Percentiles rank a stretch among this genome's conserved stretches.
phyloP scores from a whole-genome alignment of 2,113 vertebrate genomes.

The Aspiorhynchus laticeps region DNA sequence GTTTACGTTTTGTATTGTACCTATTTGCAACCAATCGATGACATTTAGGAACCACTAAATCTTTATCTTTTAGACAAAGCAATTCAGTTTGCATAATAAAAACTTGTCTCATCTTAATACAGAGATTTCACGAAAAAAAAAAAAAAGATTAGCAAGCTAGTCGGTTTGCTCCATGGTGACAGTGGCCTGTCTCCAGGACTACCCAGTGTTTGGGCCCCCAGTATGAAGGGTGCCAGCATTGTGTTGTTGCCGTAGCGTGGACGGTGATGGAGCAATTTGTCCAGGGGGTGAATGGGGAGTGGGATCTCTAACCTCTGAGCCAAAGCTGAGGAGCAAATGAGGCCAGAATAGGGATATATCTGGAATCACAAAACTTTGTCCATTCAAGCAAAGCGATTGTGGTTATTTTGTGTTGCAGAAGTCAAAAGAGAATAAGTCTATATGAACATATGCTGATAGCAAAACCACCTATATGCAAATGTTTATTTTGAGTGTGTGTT shows the following conservation, averaged over 20 bases:
- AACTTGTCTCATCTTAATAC: not conserved
- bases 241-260: not conserved
- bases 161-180: constrained; percentile 1
- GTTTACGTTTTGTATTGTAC: not conserved
- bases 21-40: not conserved
- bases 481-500: constrained; percentile 51
- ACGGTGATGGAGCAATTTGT: constrained; percentile 14
- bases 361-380: not conserved
- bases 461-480: constrained; percentile 45
- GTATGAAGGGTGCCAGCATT: not conserved
- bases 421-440: constrained; percentile 21
- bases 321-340: constrained; percentile 4
- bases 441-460: constrained; percentile 12
- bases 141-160: not conserved
- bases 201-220: not conserved
- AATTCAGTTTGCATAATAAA: not conserved
- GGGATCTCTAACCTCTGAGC: constrained; percentile 2
- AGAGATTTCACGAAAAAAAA: not conserved
- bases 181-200: constrained; percentile 21
- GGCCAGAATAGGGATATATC: constrained; percentile 23
- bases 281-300: constrained; percentile 1
- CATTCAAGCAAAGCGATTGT: constrained; percentile 4
- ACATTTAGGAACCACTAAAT: not conserved
- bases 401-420: not conserved
- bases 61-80: not conserved